Percentiles rank a stretch among this genome's conserved stretches.
Conservation (phyloP, 2,797 vertebrate genomes). For the Gadopsis marmoratus region DNA sequence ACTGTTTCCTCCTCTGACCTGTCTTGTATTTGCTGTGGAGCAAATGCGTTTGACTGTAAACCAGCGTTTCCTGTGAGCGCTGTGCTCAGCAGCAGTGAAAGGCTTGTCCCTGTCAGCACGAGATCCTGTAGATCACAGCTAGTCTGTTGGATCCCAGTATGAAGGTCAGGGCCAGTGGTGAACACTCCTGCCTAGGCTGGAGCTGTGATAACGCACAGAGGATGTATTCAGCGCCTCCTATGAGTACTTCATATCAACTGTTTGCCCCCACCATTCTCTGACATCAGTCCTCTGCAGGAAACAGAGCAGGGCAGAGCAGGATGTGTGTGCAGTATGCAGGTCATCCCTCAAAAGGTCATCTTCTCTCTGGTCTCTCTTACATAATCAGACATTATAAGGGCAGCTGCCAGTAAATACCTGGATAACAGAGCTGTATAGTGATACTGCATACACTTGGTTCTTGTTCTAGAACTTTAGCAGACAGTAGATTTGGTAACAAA, state of each 20-base stretch:
- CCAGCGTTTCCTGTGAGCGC: slow-evolving; percentile 63
- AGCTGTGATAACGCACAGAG: slow-evolving; percentile 56
- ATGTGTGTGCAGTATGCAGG: slow-evolving; percentile 66
- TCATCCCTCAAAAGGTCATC: slow-evolving; percentile 67
- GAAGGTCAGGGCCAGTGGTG: slow-evolving; percentile 67
- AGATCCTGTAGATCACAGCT: slow-evolving; percentile 61
- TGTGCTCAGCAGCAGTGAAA: slow-evolving; percentile 52
- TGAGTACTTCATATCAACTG: slow-evolving; percentile 48
- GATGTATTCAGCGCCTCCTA: slow-evolving; percentile 55
- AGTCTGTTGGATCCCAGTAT: slow-evolving; percentile 52
- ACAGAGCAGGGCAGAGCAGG: slow-evolving; percentile 77
- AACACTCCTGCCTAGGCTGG: slow-evolving; percentile 53
- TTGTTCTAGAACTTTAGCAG: slow-evolving; percentile 12
- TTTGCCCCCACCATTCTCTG: slow-evolving; percentile 51
- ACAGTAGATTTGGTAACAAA: not conserved
- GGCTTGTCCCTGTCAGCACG: slow-evolving; percentile 60
- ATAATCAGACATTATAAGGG: slow-evolving; percentile 55
- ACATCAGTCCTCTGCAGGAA: slow-evolving; percentile 80
- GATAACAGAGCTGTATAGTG: slow-evolving; percentile 32
- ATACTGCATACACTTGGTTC: slow-evolving; percentile 5
- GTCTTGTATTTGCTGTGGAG: slow-evolving; percentile 30
- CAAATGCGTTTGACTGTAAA: slow-evolving; percentile 53
- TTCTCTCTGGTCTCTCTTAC: slow-evolving; percentile 59
- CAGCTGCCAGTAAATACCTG: slow-evolving; percentile 55
- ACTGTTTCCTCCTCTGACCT: slow-evolving; percentile 55